Base-by-base conservation (phyloP, 2,888 invertebrate species). In the Eupithecia subumbrata region DNA sequence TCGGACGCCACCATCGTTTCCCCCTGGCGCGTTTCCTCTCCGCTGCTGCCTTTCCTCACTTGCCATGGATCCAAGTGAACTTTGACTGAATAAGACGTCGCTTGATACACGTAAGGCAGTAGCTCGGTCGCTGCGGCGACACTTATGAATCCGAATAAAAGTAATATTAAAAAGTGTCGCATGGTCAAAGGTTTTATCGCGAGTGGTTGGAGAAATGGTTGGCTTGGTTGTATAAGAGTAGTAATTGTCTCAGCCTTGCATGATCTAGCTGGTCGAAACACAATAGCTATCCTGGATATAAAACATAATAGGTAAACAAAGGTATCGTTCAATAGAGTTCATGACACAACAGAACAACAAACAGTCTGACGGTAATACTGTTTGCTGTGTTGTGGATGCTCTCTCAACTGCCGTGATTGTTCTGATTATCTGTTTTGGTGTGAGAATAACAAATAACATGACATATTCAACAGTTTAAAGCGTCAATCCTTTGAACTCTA, bases 311-410 rank as follows among this genome's bases (percentile, higher is more conserved):
- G 22, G 3, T 56, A 56, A 56, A 56, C 22, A 56, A 56, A 22
- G n/a, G n/a, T n/a, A n/a, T n/a, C 52, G 52, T n/a, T 52, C n/a
- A 52, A 52, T 52, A 52, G 52, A 52, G 48, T 48, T 48, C 18
- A 48, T 48, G n/a, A n/a, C 9, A 48, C 18, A 2, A n/a, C n/a
- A n/a, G n/a, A 52, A 52, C 52, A 48, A n/a, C 52, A 52, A n/a
- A n/a, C 48, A n/a, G 18, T 48, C 0, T 9, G 1, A 34, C 34
- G 34, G 34, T 34, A 4, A 34, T 34, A 34, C 34, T 37, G 37
- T 37, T 40, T 40, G 40, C 11, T 40, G 40, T 40, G 40, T 40
- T 40, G 9, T 40, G 40, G 40, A 7, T 40, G 0, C 1, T 5
- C 40, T 40, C 40, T 7, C 9, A 40, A 40, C 9, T 40, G 9